These are phyloP conservation scores for Tetragonisca angustula DNA, from an alignment of 2,888 invertebrate genomes.

Conservation along the genomic window DNA sequence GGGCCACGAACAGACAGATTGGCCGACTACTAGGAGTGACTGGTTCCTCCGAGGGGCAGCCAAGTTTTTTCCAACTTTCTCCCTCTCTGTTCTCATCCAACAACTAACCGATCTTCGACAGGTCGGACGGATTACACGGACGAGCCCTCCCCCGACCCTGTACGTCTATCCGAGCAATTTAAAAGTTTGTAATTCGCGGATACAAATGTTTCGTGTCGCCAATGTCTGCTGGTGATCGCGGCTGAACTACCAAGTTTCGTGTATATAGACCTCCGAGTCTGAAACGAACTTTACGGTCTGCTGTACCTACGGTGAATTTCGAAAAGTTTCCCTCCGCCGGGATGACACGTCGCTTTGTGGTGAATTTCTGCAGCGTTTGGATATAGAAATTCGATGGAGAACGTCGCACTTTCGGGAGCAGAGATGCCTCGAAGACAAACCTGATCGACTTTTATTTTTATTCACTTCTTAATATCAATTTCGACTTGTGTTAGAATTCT, in stretches of 20 bases:
- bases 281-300: background rate
- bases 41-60: constrained; percentile 40
- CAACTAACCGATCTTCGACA: constrained; percentile 69
- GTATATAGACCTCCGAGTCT: background rate
- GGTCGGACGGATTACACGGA: constrained; percentile 66
- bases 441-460: too few species aligned
- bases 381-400: background rate
- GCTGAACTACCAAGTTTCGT: background rate
- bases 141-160: constrained; percentile 36
- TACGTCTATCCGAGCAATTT: constrained; percentile 57
- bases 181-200: constrained; percentile 62
- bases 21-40: constrained; percentile 63
- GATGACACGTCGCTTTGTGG: background rate
- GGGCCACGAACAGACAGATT: constrained; percentile 65
- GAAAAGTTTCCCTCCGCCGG: background rate
- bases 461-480: background rate
- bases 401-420: too few species aligned
- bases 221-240: constrained; percentile 9
- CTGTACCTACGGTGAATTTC: background rate
- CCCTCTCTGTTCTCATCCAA: constrained; percentile 60
- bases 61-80: constrained; percentile 62
- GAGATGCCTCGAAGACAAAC: too few species aligned
- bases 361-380: background rate
- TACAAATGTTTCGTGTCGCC: constrained; percentile 50
- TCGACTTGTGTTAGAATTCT: background rate